phyloP scores from a whole-genome alignment of 2,113 vertebrate species.

The Raja brachyura region DNA sequence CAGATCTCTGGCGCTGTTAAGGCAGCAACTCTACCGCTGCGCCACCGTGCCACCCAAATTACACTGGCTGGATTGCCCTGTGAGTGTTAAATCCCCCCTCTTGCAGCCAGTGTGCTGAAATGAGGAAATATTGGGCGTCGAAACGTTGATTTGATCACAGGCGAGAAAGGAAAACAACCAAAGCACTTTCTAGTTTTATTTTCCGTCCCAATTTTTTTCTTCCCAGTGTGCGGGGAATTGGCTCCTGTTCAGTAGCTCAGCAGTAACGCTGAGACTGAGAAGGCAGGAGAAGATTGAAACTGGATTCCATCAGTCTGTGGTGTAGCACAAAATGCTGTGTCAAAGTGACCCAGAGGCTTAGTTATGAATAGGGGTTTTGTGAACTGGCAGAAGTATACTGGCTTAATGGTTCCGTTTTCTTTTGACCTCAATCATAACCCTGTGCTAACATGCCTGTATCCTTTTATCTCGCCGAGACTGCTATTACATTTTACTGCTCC shows the following conservation, averaged over 20 bases:
- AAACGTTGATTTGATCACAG: neutral
- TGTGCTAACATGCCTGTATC: neutral
- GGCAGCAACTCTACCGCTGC: too few relatives aligned
- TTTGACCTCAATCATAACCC: neutral
- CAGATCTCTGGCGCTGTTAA: too few relatives aligned
- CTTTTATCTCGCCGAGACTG: neutral
- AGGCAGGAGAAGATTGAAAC: neutral
- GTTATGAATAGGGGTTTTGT: conserved; percentile 15
- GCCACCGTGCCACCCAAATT: neutral
- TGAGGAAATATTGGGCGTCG: neutral
- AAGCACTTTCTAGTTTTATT: neutral
- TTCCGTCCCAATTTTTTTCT: neutral
- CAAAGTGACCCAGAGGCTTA: conserved; percentile 5
- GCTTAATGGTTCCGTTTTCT: conserved; percentile 17
- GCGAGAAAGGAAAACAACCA: neutral
- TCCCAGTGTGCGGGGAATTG: neutral
- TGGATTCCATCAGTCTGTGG: conserved; percentile 2
- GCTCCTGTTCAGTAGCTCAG: neutral
- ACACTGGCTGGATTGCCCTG: neutral
- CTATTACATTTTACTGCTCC: neutral
- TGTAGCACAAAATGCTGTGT: conserved; percentile 16
- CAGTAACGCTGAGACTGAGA: conserved; percentile 10
- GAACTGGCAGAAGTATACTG: conserved; percentile 8
- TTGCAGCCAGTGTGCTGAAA: neutral
- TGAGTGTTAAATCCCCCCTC: neutral